Evolutionary conservation across 2,113 vertebrate genomes (phyloP), one percentile per base, ranked within the genome.

Genomic region (Rallus limicola): DNA sequence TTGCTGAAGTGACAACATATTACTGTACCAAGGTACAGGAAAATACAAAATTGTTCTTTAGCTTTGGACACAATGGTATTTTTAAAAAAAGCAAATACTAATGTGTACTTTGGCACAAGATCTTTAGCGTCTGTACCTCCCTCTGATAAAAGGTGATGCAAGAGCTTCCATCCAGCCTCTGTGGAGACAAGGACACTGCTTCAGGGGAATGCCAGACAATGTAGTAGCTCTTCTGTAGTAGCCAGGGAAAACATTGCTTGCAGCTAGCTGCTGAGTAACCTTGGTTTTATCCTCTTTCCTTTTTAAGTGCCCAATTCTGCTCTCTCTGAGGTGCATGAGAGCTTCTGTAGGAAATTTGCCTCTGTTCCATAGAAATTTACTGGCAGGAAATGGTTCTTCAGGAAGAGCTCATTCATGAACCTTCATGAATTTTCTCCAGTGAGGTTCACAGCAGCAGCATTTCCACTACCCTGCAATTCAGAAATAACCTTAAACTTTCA

Each of bases 51-150:
- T 19, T 89, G 48, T 79, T 86, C 82, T 55, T 91, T 55, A 88
- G 42, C 36, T 90, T 90, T 55, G 63, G 67, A 72, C 67, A 69
- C 74, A 69, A 36, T 8, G 53, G 40, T 34, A 69, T 84, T 91
- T 78, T 28, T 5, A 28, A 92, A 84, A 82, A 95, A 82, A 72
- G 59, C 71, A 86, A 85, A 90, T 59, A 34, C 67, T 79, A 82
- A 52, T 74, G 78, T 95, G 85, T 90, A 74, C 67, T 91, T 95
- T 94, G 96, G 96, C 92, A 94, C 40, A 86, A 60, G 3, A 34
- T 36, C 65, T 78, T 92, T 25, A 93, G 55, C 36, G 52, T 72
- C 91, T 88, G 58, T 94, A n/a, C 26, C n/a, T 72, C 33, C 13
- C 24, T 85, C 78, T 90, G 71, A 90, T 55, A 92, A 88, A 95